These are phyloP conservation scores for Lagria hirta DNA, from an alignment of 2,888 invertebrate species.

Conservation along the genomic window DNA sequence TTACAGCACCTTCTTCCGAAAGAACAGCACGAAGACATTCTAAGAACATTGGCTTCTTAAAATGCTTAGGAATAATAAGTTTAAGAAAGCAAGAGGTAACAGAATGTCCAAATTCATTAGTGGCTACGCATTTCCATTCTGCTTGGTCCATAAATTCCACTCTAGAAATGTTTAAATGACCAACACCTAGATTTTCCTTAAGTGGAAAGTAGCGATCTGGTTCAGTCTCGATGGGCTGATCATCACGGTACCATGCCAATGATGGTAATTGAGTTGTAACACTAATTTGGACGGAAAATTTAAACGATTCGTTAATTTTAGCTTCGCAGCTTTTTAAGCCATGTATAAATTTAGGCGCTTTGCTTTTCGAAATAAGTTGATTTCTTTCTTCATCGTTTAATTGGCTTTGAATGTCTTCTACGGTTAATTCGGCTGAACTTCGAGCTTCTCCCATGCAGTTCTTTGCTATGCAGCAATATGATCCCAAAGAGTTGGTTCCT, in stretches of 20 bases:
- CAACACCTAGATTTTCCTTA: constrained; percentile 70
- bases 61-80: constrained; percentile 82
- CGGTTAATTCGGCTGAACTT: constrained; percentile 82
- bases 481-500: constrained; percentile 85
- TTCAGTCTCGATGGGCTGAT: constrained; percentile 70
- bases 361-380: constrained; percentile 72
- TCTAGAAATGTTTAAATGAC: constrained; percentile 70
- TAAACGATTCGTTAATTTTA: constrained; percentile 78
- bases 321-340: constrained; percentile 82
- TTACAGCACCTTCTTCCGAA: constrained; percentile 87
- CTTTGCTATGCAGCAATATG: constrained; percentile 84
- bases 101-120: constrained; percentile 87
- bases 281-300: constrained; percentile 80
- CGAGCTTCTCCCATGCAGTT: constrained; percentile 91
- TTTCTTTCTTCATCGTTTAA: constrained; percentile 82
- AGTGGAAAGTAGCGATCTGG: constrained; percentile 67
- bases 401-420: constrained; percentile 89
- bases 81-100: constrained; percentile 85
- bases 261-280: constrained; percentile 74
- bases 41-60: constrained; percentile 83
- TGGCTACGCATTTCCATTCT: constrained; percentile 89
- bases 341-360: constrained; percentile 80
- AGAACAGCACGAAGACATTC: constrained; percentile 83
- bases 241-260: constrained; percentile 87
- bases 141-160: constrained; percentile 85